Evolutionary conservation across 2,797 vertebrate species (phyloP), one percentile per base, ranked within the genome.

Genomic region (Kryptopterus vitreolus): DNA sequence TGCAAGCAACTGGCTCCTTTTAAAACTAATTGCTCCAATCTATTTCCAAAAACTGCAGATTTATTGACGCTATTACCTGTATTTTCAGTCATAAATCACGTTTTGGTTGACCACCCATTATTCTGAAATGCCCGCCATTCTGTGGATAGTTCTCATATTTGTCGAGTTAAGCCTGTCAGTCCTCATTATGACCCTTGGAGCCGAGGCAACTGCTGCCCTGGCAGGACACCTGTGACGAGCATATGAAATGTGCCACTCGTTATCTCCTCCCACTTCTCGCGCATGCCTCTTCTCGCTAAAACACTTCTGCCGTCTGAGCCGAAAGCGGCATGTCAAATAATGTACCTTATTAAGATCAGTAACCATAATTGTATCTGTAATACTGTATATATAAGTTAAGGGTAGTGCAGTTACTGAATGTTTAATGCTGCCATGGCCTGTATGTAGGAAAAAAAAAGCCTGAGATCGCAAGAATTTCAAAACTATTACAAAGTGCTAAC

Each of bases 141-240:
- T 76, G 48, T 68, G 85, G 82, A 84, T 85, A 76, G 55, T 71
- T 85, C 63, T 78, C 87, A 85, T 90, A 81, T 82, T 87, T 88
- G 77, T 85, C 61, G 26, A 85, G 87, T 85, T 87, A 83, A 86
- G 74, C 29, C 18, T 11, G 81, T 86, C 85, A 81, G 79, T 82
- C 82, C 85, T 85, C 79, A 85, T 88, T 86, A 85, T 85, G 81
- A 63, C 68, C 73, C 62, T 74, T 77, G 65, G 6, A 81, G 73
- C 52, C 20, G 1, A 69, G 58, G 74, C 82, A 81, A 81, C 74
- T 79, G 57, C 55, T 66, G 61, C 59, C 71, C 65, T 77, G 70
- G 66, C 8, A 8, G 82, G 79, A 84, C 82, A 85, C 81, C 81
- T 84, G 84, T 83, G 84, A 79, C 24, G 46, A 78, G 74, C 81